phyloP scores from a whole-genome alignment of 2,888 invertebrate genomes.

The Tinea pellionella region DNA sequence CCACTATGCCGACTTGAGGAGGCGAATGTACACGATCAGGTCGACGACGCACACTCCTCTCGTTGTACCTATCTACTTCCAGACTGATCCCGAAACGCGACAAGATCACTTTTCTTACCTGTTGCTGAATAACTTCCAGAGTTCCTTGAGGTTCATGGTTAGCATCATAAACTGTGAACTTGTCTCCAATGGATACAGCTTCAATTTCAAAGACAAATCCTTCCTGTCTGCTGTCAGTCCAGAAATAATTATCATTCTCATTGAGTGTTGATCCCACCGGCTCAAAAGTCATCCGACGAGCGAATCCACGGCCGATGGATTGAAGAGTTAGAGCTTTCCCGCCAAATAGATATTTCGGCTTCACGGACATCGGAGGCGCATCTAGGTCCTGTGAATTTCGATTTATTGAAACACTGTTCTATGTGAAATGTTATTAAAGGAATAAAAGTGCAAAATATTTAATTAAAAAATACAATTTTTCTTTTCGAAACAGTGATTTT shows the following conservation, averaged over 20 bases:
- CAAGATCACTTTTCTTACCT: too few relatives aligned
- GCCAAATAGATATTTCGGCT: conserved; percentile 71
- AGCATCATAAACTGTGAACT: conserved; percentile 77
- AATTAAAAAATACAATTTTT: conserved; percentile 1
- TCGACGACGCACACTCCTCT: too few relatives aligned
- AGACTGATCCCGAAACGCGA: too few relatives aligned
- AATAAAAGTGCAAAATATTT: conserved; percentile 4
- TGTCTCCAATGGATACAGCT: conserved; percentile 75
- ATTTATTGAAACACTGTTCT: conserved; percentile 28
- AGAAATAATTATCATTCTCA: conserved; percentile 79
- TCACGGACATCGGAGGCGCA: conserved; percentile 53
- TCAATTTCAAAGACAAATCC: conserved; percentile 80
- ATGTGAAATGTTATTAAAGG: background rate
- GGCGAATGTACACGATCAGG: too few relatives aligned
- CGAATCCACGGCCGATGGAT: conserved; percentile 79
- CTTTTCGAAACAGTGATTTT: background rate
- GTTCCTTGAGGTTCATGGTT: conserved; percentile 76
- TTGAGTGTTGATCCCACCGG: conserved; percentile 71
- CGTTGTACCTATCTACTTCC: too few relatives aligned
- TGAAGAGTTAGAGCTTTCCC: conserved; percentile 75
- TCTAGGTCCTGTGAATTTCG: conserved; percentile 55
- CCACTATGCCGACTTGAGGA: too few relatives aligned
- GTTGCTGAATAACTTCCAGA: conserved; percentile 73
- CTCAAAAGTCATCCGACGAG: conserved; percentile 79
- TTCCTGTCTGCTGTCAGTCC: conserved; percentile 80